Evolutionary conservation across 2,888 invertebrate species (phyloP).

Genomic region (Crocallis elinguaria): DNA sequence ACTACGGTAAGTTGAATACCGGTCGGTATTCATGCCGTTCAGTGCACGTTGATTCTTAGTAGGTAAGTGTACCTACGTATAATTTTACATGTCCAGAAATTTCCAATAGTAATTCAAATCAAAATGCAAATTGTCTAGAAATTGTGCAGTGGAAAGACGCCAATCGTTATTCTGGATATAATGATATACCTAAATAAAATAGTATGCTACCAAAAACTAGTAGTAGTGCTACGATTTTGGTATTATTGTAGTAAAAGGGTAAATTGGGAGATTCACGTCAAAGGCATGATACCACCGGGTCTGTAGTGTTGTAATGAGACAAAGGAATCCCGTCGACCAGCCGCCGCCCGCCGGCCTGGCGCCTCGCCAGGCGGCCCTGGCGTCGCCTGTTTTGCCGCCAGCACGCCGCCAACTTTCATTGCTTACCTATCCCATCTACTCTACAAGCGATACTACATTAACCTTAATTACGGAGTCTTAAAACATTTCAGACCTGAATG

Average conservation of each 20-base stretch:
- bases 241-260: constrained; percentile 15
- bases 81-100: constrained; percentile 28
- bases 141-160: neutral
- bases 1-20: constrained; percentile 34
- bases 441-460: constrained; percentile 23
- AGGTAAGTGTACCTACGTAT: constrained; percentile 19
- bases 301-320: constrained; percentile 74
- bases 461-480: constrained; percentile 9
- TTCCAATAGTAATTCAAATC: neutral
- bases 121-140: neutral
- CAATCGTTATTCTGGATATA: neutral
- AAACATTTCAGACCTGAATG: constrained; percentile 1
- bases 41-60: constrained; percentile 22
- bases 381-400: constrained; percentile 77
- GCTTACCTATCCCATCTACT: constrained; percentile 38
- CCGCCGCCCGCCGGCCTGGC: constrained; percentile 84
- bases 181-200: no score
- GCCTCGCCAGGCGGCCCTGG: constrained; percentile 83
- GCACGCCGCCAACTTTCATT: constrained; percentile 63
- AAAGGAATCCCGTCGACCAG: constrained; percentile 82
- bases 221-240: no score
- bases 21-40: constrained; percentile 32
- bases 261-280: constrained; percentile 2
- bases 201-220: no score
- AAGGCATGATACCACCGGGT: constrained; percentile 32